Base-by-base conservation (phyloP, 1,140 invertebrate species). In the Scaptomyza hsui region DNA sequence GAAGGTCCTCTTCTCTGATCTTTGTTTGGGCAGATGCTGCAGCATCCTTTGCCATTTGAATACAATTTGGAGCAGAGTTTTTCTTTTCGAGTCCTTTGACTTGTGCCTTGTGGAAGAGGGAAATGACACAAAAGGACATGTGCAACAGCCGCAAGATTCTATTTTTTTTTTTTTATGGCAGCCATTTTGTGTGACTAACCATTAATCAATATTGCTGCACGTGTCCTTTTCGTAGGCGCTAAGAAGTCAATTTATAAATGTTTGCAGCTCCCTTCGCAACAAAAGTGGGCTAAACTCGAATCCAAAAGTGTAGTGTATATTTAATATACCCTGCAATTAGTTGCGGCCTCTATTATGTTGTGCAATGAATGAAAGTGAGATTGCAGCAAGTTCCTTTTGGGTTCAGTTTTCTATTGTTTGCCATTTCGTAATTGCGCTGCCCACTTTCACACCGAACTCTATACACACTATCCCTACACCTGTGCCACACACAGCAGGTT, bases 321-420 rank as follows among this genome's bases (percentile, higher is more conserved):
- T 2, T 2, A 21, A 41, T 26, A 5, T 42, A 44, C 6, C 24
- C 56, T 60, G 6, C 53, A 72, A 75, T 61, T 68, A 73, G 47
- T 53, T 63, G 70, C 70, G 64, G 60, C 77, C 75, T 72, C 75
- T 69, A 88, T 86, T 86, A 74, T 59, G 75, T 86, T 88, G 82
- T 88, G 82, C 83, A 88, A 86, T 86, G 82, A 86, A 86, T 86
- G 82, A 86, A 86, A 86, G 83, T 78, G 82, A 86, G 63, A 75
- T 81, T 86, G 65, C 59, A 44, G 64, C 76, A 65, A 81, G 55
- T 64, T 51, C 51, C 35, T 12, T 9, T 41, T 44, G 35, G 16
- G 51, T 13, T 13, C n/a, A n/a, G n/a, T n/a, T 13, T 3, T 41
- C 35, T 9, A 59, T 73, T 76, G 65, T 75, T 74, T 76, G 73